phyloP scores from a whole-genome alignment of 2,888 invertebrate genomes.

The Callosobruchus maculatus region DNA sequence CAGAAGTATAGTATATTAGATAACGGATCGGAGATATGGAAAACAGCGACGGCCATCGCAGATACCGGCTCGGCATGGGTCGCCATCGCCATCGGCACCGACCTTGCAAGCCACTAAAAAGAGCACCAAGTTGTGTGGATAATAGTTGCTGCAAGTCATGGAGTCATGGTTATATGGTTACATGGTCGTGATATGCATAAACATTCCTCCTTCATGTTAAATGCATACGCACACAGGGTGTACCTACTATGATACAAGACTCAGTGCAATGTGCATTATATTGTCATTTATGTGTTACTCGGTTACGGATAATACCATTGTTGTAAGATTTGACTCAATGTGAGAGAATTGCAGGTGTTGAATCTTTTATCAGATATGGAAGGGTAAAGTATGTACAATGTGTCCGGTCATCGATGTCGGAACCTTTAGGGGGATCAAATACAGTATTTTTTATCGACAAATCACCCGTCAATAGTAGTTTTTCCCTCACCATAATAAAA shows the following conservation, averaged over 20 bases:
- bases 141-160: not conserved
- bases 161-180: not conserved
- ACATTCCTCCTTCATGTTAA: not conserved
- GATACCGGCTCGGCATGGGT: not conserved
- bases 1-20: not conserved
- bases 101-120: not conserved
- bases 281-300: too few relatives aligned
- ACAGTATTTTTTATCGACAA: too few relatives aligned
- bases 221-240: not conserved
- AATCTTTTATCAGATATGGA: too few relatives aligned
- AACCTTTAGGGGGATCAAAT: too few relatives aligned
- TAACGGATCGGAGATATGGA: not conserved
- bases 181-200: not conserved
- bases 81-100: not conserved
- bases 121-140: not conserved
- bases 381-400: too few relatives aligned
- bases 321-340: too few relatives aligned
- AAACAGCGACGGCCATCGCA: not conserved
- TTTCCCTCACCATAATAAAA: too few relatives aligned
- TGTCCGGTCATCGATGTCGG: too few relatives aligned
- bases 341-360: too few relatives aligned
- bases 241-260: not conserved
- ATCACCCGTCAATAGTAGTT: too few relatives aligned
- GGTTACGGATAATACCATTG: too few relatives aligned
- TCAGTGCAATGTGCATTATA: too few relatives aligned